Conservation (phyloP, 2,113 vertebrate genomes). For the Psephotus haematonotus region DNA sequence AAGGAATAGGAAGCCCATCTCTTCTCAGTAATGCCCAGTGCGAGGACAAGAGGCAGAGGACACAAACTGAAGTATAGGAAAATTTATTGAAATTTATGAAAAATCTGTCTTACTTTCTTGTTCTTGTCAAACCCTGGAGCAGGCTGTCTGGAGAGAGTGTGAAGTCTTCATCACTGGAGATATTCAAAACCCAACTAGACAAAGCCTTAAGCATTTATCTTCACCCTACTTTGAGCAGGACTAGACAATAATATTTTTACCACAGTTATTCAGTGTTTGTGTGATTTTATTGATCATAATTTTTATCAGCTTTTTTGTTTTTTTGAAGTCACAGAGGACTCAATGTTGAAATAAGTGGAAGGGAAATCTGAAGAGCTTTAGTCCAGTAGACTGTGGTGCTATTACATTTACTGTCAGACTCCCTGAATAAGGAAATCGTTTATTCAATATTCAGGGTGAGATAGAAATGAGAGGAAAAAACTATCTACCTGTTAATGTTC, state of each 20-base stretch:
- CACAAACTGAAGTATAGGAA: not conserved
- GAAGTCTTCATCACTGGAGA: not conserved
- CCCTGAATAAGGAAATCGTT: not conserved
- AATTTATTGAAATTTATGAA: not conserved
- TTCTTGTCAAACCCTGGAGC: not conserved
- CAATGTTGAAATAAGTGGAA: not conserved
- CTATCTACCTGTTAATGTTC: not conserved
- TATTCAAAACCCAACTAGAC: not conserved
- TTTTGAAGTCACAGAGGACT: not conserved
- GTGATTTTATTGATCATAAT: not conserved
- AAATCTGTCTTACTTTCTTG: not conserved
- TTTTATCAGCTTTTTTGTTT: not conserved
- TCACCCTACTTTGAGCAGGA: not conserved
- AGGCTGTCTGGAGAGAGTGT: not conserved
- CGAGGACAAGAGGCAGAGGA: not conserved
- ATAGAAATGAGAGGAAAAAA: not conserved
- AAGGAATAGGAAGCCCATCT: not conserved
- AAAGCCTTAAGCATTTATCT: not conserved
- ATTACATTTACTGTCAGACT: not conserved
- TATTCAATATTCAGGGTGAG: not conserved
- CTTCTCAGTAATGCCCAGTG: not conserved
- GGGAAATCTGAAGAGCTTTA: not conserved
- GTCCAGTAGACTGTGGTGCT: not conserved
- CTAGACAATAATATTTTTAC: not conserved
- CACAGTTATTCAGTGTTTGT: not conserved